A percentile compares a stretch with the other conserved stretches of the same genome.
Conservation (phyloP, 2,888 invertebrate genomes). For the Calliphora vomitoria region DNA sequence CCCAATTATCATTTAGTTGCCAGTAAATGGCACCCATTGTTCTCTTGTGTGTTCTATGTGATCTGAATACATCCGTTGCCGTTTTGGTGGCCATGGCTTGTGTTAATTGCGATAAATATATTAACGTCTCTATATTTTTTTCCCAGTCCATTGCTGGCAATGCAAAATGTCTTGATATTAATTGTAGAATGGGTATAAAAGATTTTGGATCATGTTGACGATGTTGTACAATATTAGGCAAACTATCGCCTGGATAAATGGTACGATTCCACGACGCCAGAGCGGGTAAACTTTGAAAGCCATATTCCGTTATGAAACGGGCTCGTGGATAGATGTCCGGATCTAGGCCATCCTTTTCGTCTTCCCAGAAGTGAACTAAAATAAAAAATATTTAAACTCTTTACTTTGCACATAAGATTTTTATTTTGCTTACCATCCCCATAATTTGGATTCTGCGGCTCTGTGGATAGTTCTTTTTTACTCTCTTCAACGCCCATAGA, state of each 20-base stretch:
- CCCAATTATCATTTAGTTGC: conserved; percentile 99
- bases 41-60: conserved; percentile 80
- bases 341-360: conserved; percentile 91
- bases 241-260: conserved; percentile 85
- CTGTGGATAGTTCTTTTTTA: conserved; percentile 90
- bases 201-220: conserved; percentile 95
- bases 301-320: conserved; percentile 97
- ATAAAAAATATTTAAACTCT: not conserved
- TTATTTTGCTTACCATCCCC: conserved; percentile 90
- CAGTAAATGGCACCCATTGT: conserved; percentile 99
- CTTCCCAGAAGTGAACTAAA: conserved; percentile 94
- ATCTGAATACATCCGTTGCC: conserved; percentile 93
- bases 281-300: conserved; percentile 95
- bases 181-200: conserved; percentile 86
- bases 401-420: too few relatives aligned
- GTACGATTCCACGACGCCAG: conserved; percentile 88
- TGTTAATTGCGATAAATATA: conserved; percentile 94
- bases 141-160: conserved; percentile 85
- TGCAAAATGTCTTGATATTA: conserved; percentile 88
- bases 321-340: conserved; percentile 90
- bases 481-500: conserved; percentile 91
- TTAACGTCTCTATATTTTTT: conserved; percentile 88
- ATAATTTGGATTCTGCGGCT: conserved; percentile 91
- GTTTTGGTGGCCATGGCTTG: conserved; percentile 95
- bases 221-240: conserved; percentile 89